Evolutionary conservation across 2,888 invertebrate species (phyloP), one percentile per base, ranked within the genome.

Genomic region (Odontocerum albicorne): DNA sequence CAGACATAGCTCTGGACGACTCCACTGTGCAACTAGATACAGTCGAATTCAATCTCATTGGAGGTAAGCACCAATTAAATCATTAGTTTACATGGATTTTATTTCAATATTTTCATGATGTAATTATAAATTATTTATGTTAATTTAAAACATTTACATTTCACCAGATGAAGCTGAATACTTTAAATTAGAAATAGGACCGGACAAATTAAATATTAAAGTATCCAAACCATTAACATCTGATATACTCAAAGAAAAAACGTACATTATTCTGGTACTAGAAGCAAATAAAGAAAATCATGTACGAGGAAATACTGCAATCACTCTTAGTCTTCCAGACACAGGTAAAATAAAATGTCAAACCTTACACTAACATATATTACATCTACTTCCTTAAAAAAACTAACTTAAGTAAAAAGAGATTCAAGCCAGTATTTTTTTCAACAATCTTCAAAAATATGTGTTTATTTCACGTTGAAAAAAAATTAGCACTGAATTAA

Each of bases 251-350:
- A 22, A 27, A 35, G 10, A 19, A 13, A 22, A 49, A 7, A 16
- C 64, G 27, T 69, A 69, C 55, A 63, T 75, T 59, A 59, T 70
- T n/a, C 60, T 75, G 19, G 68, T 71, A 57, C 52, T 75, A 13
- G 66, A 68, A 64, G 74, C 73, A 31, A 63, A 61, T 13, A 66
- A 70, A 60, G 64, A 65, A 27, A 64, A 67, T 73, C 20, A 64
- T 73, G 27, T 65, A 68, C 39, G 56, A 72, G 33, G 53, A 12
- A 15, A 31, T 7, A 45, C 52, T 21, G 16, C 22, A 12, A 16
- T 52, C n/a, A 45, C 13, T 13, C 12, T 50, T 10, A 27, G 12
- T 19, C 20, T 52, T 7, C 52, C 52, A 10, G 16, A 2, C 12
- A 52, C 16, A 44, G 52, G 52, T 52, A 32, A 31, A 13, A 8